Percentiles rank a stretch among this genome's conserved stretches.
Conservation (phyloP, 2,888 invertebrate genomes). For the Pocota personata region DNA sequence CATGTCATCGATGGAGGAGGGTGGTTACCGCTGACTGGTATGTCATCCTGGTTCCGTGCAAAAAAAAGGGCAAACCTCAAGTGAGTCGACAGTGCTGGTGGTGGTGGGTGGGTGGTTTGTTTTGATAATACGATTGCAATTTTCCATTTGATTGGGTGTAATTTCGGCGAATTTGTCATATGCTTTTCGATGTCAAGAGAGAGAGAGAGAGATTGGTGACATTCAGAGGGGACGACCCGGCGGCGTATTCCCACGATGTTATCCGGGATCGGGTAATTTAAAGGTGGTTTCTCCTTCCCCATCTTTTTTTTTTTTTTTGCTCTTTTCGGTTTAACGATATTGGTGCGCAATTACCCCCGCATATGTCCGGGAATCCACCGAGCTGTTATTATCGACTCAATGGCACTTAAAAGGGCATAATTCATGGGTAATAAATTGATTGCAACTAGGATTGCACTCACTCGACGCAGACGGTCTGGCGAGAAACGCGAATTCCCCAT, state of each 20-base stretch:
- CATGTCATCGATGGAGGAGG: constrained; percentile 64
- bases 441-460: constrained; percentile 71
- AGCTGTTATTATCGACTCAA: constrained; percentile 68
- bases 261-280: constrained; percentile 43
- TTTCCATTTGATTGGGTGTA: constrained; percentile 73
- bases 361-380: constrained; percentile 22
- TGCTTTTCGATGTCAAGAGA: constrained; percentile 47
- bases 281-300: constrained; percentile 32
- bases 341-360: constrained; percentile 55
- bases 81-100: neutral
- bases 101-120: constrained; percentile 61
- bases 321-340: constrained; percentile 7
- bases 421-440: constrained; percentile 82
- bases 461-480: constrained; percentile 18
- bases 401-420: constrained; percentile 81
- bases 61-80: constrained; percentile 59
- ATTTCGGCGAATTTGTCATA: constrained; percentile 69
- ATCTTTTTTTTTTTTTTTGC: neutral
- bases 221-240: neutral
- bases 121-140: constrained; percentile 73
- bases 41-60: constrained; percentile 43
- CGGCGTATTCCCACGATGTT: constrained; percentile 61
- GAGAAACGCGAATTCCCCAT: neutral
- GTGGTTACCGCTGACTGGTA: constrained; percentile 36
- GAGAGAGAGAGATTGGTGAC: neutral